phyloP scores from a whole-genome alignment of 1,140 invertebrate genomes.

The Scaptomyza montana region DNA sequence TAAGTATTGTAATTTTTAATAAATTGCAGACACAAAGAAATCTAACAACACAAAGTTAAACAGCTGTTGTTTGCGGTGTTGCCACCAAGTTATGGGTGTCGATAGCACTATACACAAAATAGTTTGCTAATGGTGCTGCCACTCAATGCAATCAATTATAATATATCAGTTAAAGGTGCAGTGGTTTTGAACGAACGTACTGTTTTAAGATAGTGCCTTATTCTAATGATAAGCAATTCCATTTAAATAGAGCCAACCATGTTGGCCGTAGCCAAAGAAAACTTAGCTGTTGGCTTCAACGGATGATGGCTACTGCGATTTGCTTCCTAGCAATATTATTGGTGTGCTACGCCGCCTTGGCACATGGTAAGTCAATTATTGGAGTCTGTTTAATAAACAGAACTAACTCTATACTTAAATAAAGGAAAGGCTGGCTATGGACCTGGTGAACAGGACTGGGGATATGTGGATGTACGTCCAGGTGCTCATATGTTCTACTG shows the following conservation, averaged over 20 bases:
- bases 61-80: conserved; percentile 46
- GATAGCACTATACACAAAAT: not conserved
- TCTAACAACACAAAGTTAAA: conserved; percentile 44
- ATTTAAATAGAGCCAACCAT: conserved; percentile 16
- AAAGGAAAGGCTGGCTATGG: conserved; percentile 84
- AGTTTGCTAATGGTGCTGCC: no score
- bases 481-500: conserved; percentile 93
- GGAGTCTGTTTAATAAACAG: not conserved
- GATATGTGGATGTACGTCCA: conserved; percentile 87
- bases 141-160: not conserved
- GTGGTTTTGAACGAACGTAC: not conserved
- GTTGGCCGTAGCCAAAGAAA: conserved; percentile 1
- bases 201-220: conserved; percentile 5
- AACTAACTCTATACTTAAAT: not conserved
- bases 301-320: conserved; percentile 42
- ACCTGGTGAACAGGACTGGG: conserved; percentile 88
- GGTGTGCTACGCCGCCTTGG: conserved; percentile 22
- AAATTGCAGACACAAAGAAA: conserved; percentile 56
- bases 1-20: conserved; percentile 58
- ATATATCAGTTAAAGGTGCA: not conserved
- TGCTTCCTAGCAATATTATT: conserved; percentile 38
- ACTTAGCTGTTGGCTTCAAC: conserved; percentile 19
- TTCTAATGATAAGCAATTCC: conserved; percentile 23
- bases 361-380: conserved; percentile 39
- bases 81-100: conserved; percentile 12